Conservation (phyloP, 2,113 vertebrate species). For the Xyliphius kryptos region DNA sequence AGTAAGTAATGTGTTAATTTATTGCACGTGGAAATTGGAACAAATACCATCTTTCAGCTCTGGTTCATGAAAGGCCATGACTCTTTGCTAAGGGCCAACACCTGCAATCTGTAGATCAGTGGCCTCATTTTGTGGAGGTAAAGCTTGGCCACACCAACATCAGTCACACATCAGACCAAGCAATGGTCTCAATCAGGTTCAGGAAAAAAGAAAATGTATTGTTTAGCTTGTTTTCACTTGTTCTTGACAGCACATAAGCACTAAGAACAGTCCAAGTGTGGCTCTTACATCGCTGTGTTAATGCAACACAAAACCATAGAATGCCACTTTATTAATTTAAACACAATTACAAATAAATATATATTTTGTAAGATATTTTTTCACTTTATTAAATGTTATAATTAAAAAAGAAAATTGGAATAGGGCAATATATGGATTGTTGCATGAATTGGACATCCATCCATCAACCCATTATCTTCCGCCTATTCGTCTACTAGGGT, state of each 20-base stretch:
- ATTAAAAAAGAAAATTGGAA: too few species aligned
- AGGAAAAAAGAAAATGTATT: slow-evolving; percentile 34
- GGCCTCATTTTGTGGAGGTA: slow-evolving; percentile 68
- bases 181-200: slow-evolving; percentile 48
- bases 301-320: too few species aligned
- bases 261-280: background rate
- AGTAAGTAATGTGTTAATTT: background rate
- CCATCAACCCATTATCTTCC: too few species aligned
- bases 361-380: too few species aligned
- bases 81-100: slow-evolving; percentile 58
- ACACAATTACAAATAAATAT: too few species aligned
- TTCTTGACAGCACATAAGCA: slow-evolving; percentile 1
- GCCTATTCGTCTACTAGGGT: too few species aligned
- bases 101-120: slow-evolving; percentile 61
- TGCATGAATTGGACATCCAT: too few species aligned
- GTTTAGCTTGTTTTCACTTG: slow-evolving; percentile 28
- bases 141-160: slow-evolving; percentile 54
- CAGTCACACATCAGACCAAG: slow-evolving; percentile 45
- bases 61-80: slow-evolving; percentile 47
- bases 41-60: slow-evolving; percentile 58
- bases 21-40: slow-evolving; percentile 54
- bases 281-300: too few species aligned
- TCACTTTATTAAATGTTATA: too few species aligned
- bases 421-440: too few species aligned
- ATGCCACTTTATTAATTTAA: too few species aligned